Evolutionary conservation across 2,113 vertebrate species (phyloP), one percentile per base, ranked within the genome.

Genomic region (Ramphastos sulfuratus): DNA sequence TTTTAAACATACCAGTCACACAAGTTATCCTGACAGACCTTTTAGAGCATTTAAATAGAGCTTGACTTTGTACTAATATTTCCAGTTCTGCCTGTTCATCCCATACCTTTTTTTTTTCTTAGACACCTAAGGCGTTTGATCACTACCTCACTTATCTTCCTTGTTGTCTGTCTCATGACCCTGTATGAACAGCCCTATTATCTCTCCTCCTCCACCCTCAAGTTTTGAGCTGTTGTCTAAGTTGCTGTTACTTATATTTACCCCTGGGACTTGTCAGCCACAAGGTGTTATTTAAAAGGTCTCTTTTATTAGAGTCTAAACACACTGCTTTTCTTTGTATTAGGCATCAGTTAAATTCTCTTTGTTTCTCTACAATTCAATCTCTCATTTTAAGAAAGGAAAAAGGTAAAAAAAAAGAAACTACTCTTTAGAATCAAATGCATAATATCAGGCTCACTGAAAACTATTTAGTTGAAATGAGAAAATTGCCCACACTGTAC

Each of bases 31-130:
- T 73, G 59, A 92, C 33, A 79, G 23, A 84, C 24, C 90, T 85
- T 81, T 54, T 3, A 70, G 27, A 82, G 21, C 52, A 91, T 86
- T 74, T 74, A 76, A 76, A 82, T 72, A 63, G 82, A 5, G 59
- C 63, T 52, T 65, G 78, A 72, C 67, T 71, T n/a, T 37, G 67
- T 55, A 87, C 60, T 82, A 87, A 64, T 63, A 93, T 93, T 96
- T 96, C 94, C 90, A 91, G 94, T 96, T 96, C 79, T 90, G 72
- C 90, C 73, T 89, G 92, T 94, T 95, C 54, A 70, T 13, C 8
- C 70, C 60, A 76, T 37, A 59, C 39, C 31, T 91, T 96, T 52
- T 50, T 15, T 83, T 87, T 85, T 58, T 60, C 87, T 70, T 55
- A 91, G 82, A 73, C 56, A 87, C 37, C 56, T 42, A 59, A 59